Base-by-base conservation (phyloP, 2,113 vertebrate species). In the Nothobranchius kuhntae region DNA sequence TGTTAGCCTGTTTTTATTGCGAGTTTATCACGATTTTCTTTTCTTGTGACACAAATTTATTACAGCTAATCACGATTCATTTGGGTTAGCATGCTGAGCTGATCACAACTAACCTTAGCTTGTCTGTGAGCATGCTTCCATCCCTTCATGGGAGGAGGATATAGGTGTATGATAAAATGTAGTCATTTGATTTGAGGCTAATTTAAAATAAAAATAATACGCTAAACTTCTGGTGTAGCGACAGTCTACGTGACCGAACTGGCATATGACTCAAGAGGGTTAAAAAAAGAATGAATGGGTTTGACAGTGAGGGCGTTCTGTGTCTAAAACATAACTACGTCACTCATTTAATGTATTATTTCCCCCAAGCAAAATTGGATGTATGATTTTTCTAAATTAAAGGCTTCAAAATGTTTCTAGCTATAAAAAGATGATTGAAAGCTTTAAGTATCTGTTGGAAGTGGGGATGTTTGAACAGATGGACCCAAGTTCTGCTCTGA, bases 81-180 rank as follows among this genome's bases (percentile, higher is more conserved):
- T 10, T 50, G 10, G 7, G 38, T 17, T 21, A 7, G 15, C 38
- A 40, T 40, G 30, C 30, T 30, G 38, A 40, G 38, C 7, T 40
- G 1, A 40, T 50, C 56, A 11, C 14, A 48, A 4, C 40, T 15
- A 46, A n/a, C 30, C 47, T 53, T 78, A 61, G 83, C 75, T 69
- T 30, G 21, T 59, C 17, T 40, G 10, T 55, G 45, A 44, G 15
- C 44, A 42, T 56, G 77, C 46, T 71, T 63, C 56, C 77, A 81
- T 66, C 63, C 77, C 69, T 77, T 56, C 21, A 54, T 35, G 48
- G 9, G 44, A 52, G 11, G 7, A 59, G 11, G 7, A 47, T 26
- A 47, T 6, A 10, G 35, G 10, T 15, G 13, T 24, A 8, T 10
- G 1, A 51, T 36, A 14, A n/a, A 15, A 47, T 7, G 7, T n/a